Base-by-base conservation (phyloP, 2,888 invertebrate genomes). In the Camponotus fellah region DNA sequence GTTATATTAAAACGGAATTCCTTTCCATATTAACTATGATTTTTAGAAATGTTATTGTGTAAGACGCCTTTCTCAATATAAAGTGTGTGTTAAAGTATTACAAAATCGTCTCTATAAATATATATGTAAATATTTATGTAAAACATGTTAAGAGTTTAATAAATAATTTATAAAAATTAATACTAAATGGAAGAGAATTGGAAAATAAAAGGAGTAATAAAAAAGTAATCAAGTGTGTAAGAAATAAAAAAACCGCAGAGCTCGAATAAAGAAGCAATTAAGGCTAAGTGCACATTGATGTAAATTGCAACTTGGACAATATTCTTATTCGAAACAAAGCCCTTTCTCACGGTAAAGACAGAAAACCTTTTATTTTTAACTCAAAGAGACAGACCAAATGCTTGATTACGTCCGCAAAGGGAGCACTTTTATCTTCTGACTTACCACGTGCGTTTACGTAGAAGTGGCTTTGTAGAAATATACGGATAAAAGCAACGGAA, bases 1-100 rank as follows among this genome's bases (percentile, higher is more conserved):
- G 17, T 66, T 49, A 12, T 32, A 65, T 65, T 46, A 37, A 75
- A 21, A 21, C 21, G 49, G 21, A 65, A 75, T 21, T 65, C 12
- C 53, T n/a, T 46, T 17, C 3, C 14, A 34, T 49, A 1, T 76
- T 49, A 49, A 6, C 17, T 65, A 26, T 17, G 0, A 64, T 37
- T 49, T 62, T 65, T 14, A 5, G 21, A 64, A 1, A 43, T n/a
- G n/a, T 21, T 34, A 17, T 37, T 4, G 12, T 17, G 17, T 34
- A 26, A 72, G 17, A 72, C 0, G 12, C 26, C 10, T 58, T 58
- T 40, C 12, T 12, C 17, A 5, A 72, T 37, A 58, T 37, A 72
- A 72, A 72, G 37, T 58, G 10, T 17, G 1, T 37, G 12, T 40
- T 49, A n/a, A 2, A n/a, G n/a, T 53, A 53, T 5, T 53, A 53